These are phyloP conservation scores for Cyclopterus lumpus DNA, from an alignment of 2,797 vertebrate genomes.

Conservation along the genomic window DNA sequence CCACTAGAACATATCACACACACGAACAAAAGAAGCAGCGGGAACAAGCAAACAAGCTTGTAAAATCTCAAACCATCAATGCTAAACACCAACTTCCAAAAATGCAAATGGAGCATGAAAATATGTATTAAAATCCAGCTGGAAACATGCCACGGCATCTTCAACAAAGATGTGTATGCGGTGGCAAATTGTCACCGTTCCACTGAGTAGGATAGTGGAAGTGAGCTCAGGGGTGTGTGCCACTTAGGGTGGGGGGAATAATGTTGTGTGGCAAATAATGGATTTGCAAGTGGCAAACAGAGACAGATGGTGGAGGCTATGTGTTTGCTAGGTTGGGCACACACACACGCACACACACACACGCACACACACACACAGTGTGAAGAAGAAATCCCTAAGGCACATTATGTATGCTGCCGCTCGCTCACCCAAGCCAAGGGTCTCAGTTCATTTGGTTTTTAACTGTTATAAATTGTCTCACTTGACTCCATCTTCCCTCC, in stretches of 20 bases:
- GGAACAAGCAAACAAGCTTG: conserved; percentile 58
- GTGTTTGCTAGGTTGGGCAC: conserved; percentile 53
- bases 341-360: conserved; percentile 35
- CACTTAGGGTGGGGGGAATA: conserved; percentile 74
- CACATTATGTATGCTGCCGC: conserved; percentile 74
- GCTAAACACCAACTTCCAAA: conserved; percentile 65
- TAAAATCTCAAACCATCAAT: conserved; percentile 60
- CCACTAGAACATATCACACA: conserved; percentile 42
- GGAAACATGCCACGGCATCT: conserved; percentile 69
- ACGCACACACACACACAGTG: conserved; percentile 49
- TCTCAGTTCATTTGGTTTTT: conserved; percentile 82
- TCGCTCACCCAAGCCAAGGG: conserved; percentile 77
- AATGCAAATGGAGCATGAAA: conserved; percentile 74
- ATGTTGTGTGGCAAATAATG: conserved; percentile 80
- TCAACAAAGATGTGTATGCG: conserved; percentile 65
- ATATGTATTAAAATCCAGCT: conserved; percentile 74
- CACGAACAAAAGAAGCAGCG: conserved; percentile 44
- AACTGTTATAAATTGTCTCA: conserved; percentile 82
- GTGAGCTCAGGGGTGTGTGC: conserved; percentile 75
- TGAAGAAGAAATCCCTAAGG: conserved; percentile 74
- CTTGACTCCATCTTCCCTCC: conserved; percentile 78
- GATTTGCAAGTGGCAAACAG: conserved; percentile 80
- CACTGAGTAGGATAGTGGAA: conserved; percentile 65
- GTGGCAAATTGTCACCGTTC: conserved; percentile 70
- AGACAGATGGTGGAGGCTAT: conserved; percentile 77